Conservation (phyloP, 2,888 invertebrate genomes). For the Pardosa pseudoannulata region DNA sequence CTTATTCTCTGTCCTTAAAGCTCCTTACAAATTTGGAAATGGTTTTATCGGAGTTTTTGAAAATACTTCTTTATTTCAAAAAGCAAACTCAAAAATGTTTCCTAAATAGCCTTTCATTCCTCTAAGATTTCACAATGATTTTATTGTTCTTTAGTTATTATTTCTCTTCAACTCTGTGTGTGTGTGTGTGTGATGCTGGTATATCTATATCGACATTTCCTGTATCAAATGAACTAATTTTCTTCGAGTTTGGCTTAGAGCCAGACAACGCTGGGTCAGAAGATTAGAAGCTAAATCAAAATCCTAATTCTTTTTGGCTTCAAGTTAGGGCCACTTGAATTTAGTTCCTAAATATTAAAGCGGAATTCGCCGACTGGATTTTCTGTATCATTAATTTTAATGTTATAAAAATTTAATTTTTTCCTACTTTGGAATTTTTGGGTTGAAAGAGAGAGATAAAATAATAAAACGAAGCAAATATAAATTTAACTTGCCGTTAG, state of each 20-base stretch:
- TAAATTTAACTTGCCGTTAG: neutral
- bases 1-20: no score
- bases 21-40: no score
- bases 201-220: slow-evolving; percentile 19
- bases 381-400: slow-evolving; percentile 7
- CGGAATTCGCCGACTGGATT: neutral
- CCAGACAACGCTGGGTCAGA: neutral
- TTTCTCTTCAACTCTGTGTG: neutral
- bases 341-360: neutral
- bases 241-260: neutral
- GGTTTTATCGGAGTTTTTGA: no score
- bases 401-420: neutral
- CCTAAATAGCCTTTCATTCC: no score
- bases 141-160: neutral
- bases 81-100: neutral
- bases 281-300: slow-evolving; percentile 10
- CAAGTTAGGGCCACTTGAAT: neutral
- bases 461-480: neutral
- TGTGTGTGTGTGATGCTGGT: no score
- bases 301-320: neutral
- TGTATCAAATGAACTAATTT: slow-evolving; percentile 13
- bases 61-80: no score
- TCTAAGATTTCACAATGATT: neutral
- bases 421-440: neutral
- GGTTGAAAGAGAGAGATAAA: neutral